Percentiles rank a stretch among this genome's conserved stretches.
These are phyloP conservation scores for Dryomyza anilis DNA, from an alignment of 2,888 invertebrate species.

Conservation along the genomic window DNA sequence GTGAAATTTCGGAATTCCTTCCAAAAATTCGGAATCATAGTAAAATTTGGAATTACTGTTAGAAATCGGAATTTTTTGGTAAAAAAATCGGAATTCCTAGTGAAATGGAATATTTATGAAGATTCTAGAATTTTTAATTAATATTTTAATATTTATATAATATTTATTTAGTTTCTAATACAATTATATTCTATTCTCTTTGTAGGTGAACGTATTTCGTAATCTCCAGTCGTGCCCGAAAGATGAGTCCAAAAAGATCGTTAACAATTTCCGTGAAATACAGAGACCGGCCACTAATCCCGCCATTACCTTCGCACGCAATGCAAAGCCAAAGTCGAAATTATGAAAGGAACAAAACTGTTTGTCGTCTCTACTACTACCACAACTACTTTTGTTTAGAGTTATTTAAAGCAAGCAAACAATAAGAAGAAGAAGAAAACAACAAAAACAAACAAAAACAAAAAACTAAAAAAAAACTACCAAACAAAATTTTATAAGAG, in stretches of 20 bases:
- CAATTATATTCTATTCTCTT: not conserved
- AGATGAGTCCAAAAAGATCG: constrained; percentile 60
- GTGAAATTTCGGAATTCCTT: too few relatives aligned
- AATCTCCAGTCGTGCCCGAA: constrained; percentile 60
- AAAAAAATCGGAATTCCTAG: too few relatives aligned
- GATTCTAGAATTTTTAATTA: too few relatives aligned
- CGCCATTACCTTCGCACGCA: constrained; percentile 59
- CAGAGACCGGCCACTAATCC: constrained; percentile 59
- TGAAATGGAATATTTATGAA: too few relatives aligned
- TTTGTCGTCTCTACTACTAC: not conserved
- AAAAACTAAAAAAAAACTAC: too few relatives aligned
- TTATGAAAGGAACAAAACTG: constrained; percentile 53
- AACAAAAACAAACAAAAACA: too few relatives aligned
- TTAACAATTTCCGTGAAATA: constrained; percentile 60
- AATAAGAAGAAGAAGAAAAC: not conserved
- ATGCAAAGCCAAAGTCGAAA: constrained; percentile 60
- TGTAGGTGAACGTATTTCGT: constrained; percentile 58
- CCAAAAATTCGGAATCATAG: too few relatives aligned
- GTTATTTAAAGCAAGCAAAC: not conserved
- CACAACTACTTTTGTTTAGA: not conserved
- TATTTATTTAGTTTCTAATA: not conserved
- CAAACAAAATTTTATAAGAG: too few relatives aligned
- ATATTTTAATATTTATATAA: not conserved
- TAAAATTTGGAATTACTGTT: too few relatives aligned
- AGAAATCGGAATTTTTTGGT: too few relatives aligned